phyloP scores from a whole-genome alignment of 2,888 invertebrate species.

The Zaprionus bogoriensis region DNA sequence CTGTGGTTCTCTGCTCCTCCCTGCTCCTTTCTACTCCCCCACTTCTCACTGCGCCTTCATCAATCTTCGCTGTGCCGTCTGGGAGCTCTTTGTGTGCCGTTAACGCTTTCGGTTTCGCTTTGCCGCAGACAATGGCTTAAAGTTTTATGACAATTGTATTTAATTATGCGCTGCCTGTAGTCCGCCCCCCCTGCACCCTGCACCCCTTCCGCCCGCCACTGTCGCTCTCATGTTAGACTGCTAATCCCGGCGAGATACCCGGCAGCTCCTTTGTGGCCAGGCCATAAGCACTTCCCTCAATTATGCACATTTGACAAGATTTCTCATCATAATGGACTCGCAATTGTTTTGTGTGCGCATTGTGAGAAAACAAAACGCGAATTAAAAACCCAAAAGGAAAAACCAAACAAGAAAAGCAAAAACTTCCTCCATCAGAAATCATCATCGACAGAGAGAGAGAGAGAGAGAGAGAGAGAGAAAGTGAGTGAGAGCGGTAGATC shows the following conservation, averaged over 20 bases:
- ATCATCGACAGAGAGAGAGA: background rate
- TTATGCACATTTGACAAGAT: slow-evolving; percentile 47
- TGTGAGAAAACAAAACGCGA: slow-evolving; percentile 17
- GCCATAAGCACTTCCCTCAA: slow-evolving; percentile 39
- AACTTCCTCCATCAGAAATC: background rate
- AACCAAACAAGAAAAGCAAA: background rate
- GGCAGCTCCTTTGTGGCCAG: slow-evolving; percentile 33
- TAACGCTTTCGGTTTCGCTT: too few relatives aligned
- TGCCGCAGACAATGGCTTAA: slow-evolving; percentile 64
- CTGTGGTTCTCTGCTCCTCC: too few relatives aligned
- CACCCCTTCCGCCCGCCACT: background rate
- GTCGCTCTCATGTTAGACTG: background rate
- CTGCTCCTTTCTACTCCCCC: too few relatives aligned
- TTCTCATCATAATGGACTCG: slow-evolving; percentile 23
- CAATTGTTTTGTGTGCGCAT: slow-evolving; percentile 30
- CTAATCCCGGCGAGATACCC: slow-evolving; percentile 15
- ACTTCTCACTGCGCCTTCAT: slow-evolving; percentile 4
- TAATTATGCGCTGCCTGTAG: slow-evolving; percentile 65
- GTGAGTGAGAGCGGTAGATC: too few relatives aligned
- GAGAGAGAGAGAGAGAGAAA: too few relatives aligned
- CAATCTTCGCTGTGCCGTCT: slow-evolving; percentile 5
- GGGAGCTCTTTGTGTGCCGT: too few relatives aligned
- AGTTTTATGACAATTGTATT: slow-evolving; percentile 70
- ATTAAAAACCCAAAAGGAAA: slow-evolving; percentile 15
- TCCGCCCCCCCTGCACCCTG: background rate